Evolutionary conservation across 2,888 invertebrate species (phyloP).

Genomic region (Nymphalis urticae): DNA sequence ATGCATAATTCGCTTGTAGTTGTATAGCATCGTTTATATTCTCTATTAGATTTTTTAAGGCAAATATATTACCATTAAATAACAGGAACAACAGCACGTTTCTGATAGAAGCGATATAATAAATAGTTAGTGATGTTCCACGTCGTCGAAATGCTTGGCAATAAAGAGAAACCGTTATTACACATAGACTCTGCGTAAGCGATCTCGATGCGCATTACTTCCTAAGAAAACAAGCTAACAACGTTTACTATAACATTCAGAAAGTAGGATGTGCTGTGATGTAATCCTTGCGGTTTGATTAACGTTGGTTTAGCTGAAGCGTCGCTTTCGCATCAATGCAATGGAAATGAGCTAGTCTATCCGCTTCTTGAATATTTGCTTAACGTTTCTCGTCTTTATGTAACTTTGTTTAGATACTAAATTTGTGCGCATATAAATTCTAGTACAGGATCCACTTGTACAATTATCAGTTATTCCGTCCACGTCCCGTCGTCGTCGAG

Average conservation of each 20-base stretch:
- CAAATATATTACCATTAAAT: background rate
- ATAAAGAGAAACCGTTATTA: slow-evolving; percentile 31
- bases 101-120: slow-evolving; percentile 9
- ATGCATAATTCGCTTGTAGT: slow-evolving; percentile 4
- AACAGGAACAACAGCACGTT: background rate
- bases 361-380: slow-evolving; percentile 38
- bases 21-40: background rate
- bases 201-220: slow-evolving; percentile 49
- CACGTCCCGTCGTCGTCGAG: slow-evolving; percentile 64
- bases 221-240: slow-evolving; percentile 48
- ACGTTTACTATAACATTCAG: slow-evolving; percentile 36
- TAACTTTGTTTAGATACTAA: slow-evolving; percentile 43
- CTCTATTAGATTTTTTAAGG: background rate
- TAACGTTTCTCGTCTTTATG: slow-evolving; percentile 7
- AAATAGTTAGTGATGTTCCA: slow-evolving; percentile 2
- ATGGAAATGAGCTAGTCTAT: slow-evolving; percentile 55
- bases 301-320: slow-evolving; percentile 50
- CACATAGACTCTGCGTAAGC: slow-evolving; percentile 30
- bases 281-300: slow-evolving; percentile 48
- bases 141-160: slow-evolving; percentile 23
- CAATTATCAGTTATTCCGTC: slow-evolving; percentile 63
- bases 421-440: slow-evolving; percentile 38
- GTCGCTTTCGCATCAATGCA: slow-evolving; percentile 57
- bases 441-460: slow-evolving; percentile 51
- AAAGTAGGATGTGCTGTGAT: slow-evolving; percentile 48